Conservation (phyloP, 1,140 invertebrate species). For the Eupristina koningsbergeri region DNA sequence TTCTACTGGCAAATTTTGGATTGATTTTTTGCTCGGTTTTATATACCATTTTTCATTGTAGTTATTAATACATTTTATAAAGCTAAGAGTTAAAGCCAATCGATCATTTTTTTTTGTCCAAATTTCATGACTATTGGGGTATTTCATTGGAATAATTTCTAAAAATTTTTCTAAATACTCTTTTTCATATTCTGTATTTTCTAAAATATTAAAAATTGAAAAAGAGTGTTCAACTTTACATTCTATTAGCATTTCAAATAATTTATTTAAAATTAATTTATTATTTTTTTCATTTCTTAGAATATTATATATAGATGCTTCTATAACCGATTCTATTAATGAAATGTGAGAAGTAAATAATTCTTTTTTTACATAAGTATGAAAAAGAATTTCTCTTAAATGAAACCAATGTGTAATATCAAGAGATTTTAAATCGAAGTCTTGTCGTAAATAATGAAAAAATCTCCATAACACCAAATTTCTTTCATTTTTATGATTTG, state of each 20-base stretch:
- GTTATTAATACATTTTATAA: constrained; percentile 7
- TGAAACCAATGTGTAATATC: background rate
- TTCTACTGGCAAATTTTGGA: no score
- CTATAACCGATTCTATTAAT: background rate
- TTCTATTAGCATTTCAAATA: background rate
- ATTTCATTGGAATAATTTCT: background rate
- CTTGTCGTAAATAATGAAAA: background rate
- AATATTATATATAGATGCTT: background rate
- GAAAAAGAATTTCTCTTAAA: background rate
- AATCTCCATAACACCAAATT: background rate
- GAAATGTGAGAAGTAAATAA: background rate
- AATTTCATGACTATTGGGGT: background rate
- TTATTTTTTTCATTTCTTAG: background rate
- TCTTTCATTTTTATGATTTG: constrained; percentile 59
- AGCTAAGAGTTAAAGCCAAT: background rate
- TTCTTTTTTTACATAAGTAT: constrained; percentile 10
- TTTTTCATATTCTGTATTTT: background rate
- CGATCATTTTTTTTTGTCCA: background rate
- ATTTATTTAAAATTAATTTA: background rate
- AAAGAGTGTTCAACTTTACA: background rate
- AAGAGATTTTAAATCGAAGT: background rate
- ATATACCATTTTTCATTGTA: background rate
- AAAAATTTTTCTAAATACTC: constrained; percentile 3
- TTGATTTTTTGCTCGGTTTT: background rate
- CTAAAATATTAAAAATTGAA: background rate